Conservation (phyloP, 2,797 vertebrate species). For the Pyrrhura leucotis region DNA sequence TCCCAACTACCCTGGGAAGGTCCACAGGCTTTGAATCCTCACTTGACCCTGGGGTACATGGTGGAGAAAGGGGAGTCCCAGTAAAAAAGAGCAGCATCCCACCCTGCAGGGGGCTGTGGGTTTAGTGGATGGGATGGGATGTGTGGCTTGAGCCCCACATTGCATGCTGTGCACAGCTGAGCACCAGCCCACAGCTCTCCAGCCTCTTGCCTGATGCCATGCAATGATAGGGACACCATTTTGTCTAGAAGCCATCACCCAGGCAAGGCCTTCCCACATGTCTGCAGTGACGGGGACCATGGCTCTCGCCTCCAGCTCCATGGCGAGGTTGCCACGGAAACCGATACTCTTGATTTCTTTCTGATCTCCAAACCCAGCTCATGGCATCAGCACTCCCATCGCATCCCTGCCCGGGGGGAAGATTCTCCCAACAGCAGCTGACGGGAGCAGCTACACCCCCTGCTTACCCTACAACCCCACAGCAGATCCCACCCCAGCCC, state of each 20-base stretch:
- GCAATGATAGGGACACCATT: background rate
- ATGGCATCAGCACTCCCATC: background rate
- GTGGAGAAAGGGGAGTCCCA: background rate
- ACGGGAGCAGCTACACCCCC: background rate
- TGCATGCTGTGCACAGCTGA: background rate
- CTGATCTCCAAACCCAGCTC: background rate
- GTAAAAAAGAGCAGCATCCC: background rate
- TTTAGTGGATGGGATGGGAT: too few species aligned
- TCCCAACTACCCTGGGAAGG: accelerated
- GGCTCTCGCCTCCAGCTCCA: accelerated
- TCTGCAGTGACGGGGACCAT: background rate
- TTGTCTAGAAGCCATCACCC: background rate
- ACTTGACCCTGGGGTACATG: background rate
- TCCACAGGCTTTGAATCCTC: background rate
- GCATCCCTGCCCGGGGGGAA: background rate
- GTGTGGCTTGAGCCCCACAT: accelerated
- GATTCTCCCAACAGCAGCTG: accelerated
- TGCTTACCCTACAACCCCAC: accelerated
- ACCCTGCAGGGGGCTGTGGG: accelerated
- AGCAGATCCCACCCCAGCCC: background rate
- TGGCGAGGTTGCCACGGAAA: constrained; percentile 34
- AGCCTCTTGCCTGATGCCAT: accelerated
- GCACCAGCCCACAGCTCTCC: background rate
- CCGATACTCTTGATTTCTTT: background rate
- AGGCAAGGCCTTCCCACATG: background rate